Conservation (phyloP, 2,113 vertebrate genomes). For the Dryoscopus gambensis region DNA sequence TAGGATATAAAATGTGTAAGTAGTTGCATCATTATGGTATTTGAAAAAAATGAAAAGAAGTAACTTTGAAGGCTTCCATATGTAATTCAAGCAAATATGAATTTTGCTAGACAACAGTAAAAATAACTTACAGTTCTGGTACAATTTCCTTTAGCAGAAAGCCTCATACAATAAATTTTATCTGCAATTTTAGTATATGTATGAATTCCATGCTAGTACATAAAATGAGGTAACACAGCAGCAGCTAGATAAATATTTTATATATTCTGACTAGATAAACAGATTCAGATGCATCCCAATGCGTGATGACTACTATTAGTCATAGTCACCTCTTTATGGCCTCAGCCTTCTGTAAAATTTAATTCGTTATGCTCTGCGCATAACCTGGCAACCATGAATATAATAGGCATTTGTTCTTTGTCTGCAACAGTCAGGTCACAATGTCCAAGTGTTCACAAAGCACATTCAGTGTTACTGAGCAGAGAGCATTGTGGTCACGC, state of each 20-base stretch:
- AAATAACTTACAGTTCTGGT: background rate
- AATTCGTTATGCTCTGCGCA: background rate
- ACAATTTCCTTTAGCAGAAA: background rate
- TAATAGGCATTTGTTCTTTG: background rate
- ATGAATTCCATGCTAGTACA: background rate
- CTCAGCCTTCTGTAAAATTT: constrained; percentile 12
- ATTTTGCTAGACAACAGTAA: background rate
- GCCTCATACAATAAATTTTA: background rate
- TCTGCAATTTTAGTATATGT: background rate
- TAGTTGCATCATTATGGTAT: background rate
- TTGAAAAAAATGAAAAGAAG: background rate
- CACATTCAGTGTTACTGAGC: background rate
- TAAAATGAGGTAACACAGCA: background rate
- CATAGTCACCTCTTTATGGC: background rate
- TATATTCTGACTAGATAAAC: background rate
- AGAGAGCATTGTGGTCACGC: fast-evolving
- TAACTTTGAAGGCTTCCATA: background rate
- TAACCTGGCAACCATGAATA: background rate
- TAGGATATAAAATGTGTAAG: background rate
- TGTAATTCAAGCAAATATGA: background rate
- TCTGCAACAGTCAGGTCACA: background rate
- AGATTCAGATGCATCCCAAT: background rate
- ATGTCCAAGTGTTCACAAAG: background rate
- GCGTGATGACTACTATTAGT: background rate
- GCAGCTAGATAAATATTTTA: background rate